Base-by-base conservation (phyloP, 2,888 invertebrate genomes). In the Chironomus riparius region DNA sequence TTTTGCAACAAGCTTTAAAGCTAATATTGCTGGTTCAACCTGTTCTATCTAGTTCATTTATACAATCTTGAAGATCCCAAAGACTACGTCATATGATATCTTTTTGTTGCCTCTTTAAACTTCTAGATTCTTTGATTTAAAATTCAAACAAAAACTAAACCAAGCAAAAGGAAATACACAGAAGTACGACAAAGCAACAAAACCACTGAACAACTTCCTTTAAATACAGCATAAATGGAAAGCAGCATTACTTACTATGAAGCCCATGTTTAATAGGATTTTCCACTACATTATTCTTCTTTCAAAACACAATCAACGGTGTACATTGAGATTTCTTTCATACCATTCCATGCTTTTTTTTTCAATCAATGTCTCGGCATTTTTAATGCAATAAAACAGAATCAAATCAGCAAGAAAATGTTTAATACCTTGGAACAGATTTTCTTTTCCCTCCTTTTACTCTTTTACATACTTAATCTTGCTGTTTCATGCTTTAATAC, bases 261-360 rank as follows among this genome's bases (percentile, higher is more conserved):
- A 71, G 62, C n/a, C 61, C 72, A 62, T 38, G 21, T 28, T 62
- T 74, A 68, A 74, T 74, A 21, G 65, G 65, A 74, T 74, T 74
- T 74, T 62, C 62, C 74, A 62, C 74, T 68, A 74, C 74, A 74
- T 74, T 74, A 68, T 74, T 74, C 74, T 73, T 62, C 38, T 24
- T 22, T 48, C 70, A 12, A 38, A 38, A 38, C 38, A 69, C 28
- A 65, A 65, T 65, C 65, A 65, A 65, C 65, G 18, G 65, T 65
- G 21, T 65, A 22, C 24, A 22, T 62, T 15, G 56, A 62, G 12
- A 21, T 62, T 65, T 65, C 65, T 65, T 22, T 13, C 24, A 22
- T 15, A 7, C 56, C 18, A n/a, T 50, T 50, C 38, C 38, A 38
- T 50, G 13, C 56, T 56, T 15, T 21, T 65, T n/a, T 22, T 65